Conservation (phyloP, 2,113 vertebrate species). For the Salvelinus sp. region DNA sequence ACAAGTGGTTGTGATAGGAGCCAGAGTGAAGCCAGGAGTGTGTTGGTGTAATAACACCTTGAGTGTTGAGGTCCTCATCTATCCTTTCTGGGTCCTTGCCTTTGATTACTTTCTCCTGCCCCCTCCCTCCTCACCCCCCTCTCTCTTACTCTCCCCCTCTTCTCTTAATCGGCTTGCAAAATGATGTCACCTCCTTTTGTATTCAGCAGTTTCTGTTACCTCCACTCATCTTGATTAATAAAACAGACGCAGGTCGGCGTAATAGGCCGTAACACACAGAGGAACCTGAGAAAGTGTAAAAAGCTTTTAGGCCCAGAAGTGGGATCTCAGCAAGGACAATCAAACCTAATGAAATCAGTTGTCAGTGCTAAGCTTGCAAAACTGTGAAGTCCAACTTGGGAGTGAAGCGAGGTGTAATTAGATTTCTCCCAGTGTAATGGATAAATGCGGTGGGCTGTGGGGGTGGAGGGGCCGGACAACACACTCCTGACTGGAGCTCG, state of each 20-base stretch:
- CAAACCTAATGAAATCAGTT: slow-evolving; percentile 93
- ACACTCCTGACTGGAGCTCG: no score
- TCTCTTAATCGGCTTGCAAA: slow-evolving; percentile 79
- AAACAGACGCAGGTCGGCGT: slow-evolving; percentile 57
- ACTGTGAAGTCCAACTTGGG: slow-evolving; percentile 87
- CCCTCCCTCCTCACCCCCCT: neutral
- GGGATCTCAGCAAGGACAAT: slow-evolving; percentile 82
- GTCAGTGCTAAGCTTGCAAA: slow-evolving; percentile 92
- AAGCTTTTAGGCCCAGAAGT: slow-evolving; percentile 81
- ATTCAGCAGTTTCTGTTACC: slow-evolving; percentile 85
- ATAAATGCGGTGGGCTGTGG: slow-evolving; percentile 81
- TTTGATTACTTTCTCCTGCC: slow-evolving; percentile 29
- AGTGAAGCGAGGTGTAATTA: slow-evolving; percentile 90
- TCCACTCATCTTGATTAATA: slow-evolving; percentile 88
- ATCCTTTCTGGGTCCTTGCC: neutral
- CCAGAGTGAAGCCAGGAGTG: no score
- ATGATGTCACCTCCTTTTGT: slow-evolving; percentile 85
- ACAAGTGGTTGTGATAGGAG: no score
- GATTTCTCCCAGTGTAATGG: slow-evolving; percentile 89
- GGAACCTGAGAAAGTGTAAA: slow-evolving; percentile 82
- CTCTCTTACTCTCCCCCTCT: neutral
- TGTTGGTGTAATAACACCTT: no score
- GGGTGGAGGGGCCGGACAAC: slow-evolving; percentile 3
- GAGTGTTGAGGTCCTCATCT: neutral
- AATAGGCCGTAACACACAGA: neutral